These are phyloP conservation scores for Natrix natrix DNA, from an alignment of 2,797 vertebrate genomes.

Conservation along the genomic window DNA sequence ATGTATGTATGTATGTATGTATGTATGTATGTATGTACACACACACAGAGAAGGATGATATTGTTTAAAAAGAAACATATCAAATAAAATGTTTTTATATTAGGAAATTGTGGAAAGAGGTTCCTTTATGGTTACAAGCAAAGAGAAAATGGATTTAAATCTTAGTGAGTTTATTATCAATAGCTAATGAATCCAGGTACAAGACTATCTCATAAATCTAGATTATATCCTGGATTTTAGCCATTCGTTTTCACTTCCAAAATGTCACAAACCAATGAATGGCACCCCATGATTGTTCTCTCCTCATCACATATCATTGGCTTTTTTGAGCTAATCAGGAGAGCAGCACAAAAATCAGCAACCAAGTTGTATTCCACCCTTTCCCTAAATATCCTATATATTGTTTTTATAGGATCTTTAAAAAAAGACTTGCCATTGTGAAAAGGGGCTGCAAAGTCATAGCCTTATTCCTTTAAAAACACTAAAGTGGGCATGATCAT, in stretches of 20 bases:
- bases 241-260: not conserved
- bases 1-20: no score
- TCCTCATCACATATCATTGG: not conserved
- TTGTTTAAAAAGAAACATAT: not conserved
- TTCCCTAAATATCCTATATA: not conserved
- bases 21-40: no score
- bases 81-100: not conserved
- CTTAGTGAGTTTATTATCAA: not conserved
- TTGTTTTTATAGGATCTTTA: not conserved
- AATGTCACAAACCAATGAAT: not conserved
- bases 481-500: not conserved
- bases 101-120: slow-evolving; percentile 5
- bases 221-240: not conserved
- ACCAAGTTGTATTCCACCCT: not conserved
- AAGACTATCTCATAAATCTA: slow-evolving; percentile 12
- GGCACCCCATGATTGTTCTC: not conserved
- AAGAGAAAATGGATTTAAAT: slow-evolving; percentile 17
- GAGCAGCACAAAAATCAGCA: not conserved
- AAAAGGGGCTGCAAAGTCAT: not conserved
- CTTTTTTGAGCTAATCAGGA: not conserved
- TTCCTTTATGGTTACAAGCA: not conserved
- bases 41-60: not conserved
- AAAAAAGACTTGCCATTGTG: not conserved
- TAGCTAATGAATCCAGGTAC: slow-evolving; percentile 11
- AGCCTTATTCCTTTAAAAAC: not conserved